Base-by-base conservation (phyloP, 2,888 invertebrate species). In the Drosophila infuscata region DNA sequence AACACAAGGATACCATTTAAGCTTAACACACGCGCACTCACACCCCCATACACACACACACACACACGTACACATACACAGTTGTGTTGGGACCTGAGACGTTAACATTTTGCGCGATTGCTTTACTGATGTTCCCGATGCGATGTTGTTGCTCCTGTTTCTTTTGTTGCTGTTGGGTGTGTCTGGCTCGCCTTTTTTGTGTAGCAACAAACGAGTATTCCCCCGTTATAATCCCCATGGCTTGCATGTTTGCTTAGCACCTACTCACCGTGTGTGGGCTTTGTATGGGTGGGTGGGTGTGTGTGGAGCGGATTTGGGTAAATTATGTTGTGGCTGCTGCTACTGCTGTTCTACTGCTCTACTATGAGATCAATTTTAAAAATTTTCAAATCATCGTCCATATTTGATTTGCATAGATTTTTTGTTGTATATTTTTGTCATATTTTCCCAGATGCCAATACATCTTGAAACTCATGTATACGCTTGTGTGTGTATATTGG, bases 311-410 rank as follows among this genome's bases (percentile, higher is more conserved):
- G 9, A 33, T 74, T 58, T 53, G 17, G 15, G 5, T n/a, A 46
- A 29, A 15, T 46, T 15, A 25, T 46, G 46, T 25, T 46, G 25
- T 25, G 12, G 46, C 29, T 56, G 35, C 29, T 38, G 70, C 54
- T 76, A 53, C 38, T 62, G 72, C 64, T 69, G 29, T 51, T 52
- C n/a, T 36, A 48, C 52, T 25, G 1, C 25, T 62, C 25, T 30
- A 38, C 30, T 32, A 60, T 72, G 69, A 78, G 76, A 88, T 83
- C 82, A 86, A 89, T 89, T 86, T 82, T 62, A 78, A 82, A 79
- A 90, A 83, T 89, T 83, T 82, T 81, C 90, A 90, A 90, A 89
- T 89, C 89, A 83, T 88, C 77, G 76, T 81, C 79, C 82, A 84
- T 83, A 83, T 85, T 87, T 83, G 83, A 90, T 90, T 90, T 90